A percentile compares a stretch with the other conserved stretches of the same genome.
Evolutionary conservation across 2,113 vertebrate genomes (phyloP).

Genomic region (Sceloporus tristichus): DNA sequence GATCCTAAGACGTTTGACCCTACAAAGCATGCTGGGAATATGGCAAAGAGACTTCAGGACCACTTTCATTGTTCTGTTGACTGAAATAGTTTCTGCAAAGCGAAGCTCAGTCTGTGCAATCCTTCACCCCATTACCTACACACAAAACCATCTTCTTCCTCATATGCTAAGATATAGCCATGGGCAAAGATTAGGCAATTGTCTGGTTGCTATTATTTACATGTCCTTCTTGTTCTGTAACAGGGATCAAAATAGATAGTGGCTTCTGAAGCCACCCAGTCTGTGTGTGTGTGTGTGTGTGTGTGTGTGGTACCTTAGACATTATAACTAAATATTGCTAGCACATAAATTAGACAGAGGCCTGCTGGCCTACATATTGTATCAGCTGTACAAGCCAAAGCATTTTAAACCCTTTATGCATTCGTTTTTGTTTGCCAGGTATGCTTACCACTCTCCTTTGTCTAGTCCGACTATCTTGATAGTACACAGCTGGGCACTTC

Average conservation of each 20-base stretch:
- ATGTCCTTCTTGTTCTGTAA: not conserved
- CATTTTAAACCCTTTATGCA: not conserved
- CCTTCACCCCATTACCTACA: no score
- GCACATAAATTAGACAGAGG: not conserved
- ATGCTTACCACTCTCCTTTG: not conserved
- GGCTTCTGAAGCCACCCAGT: not conserved
- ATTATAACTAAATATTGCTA: not conserved
- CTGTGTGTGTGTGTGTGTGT: no score
- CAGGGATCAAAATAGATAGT: not conserved
- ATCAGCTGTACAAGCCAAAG: not conserved
- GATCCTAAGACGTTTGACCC: no score
- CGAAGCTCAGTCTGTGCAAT: no score
- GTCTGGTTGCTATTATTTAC: not conserved
- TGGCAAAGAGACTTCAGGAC: no score
- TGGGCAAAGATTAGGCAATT: not conserved
- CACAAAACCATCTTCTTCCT: no score
- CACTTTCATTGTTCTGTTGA: no score
- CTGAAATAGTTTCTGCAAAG: no score
- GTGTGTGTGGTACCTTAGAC: not conserved
- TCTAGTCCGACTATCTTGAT: not conserved
- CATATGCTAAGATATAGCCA: no score
- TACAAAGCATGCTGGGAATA: no score
- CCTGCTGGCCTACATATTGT: not conserved
- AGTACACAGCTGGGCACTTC: constrained; percentile 21
- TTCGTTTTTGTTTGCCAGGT: not conserved